phyloP scores from a whole-genome alignment of 1,140 invertebrate genomes.

The Acromyrmex charruanus region DNA sequence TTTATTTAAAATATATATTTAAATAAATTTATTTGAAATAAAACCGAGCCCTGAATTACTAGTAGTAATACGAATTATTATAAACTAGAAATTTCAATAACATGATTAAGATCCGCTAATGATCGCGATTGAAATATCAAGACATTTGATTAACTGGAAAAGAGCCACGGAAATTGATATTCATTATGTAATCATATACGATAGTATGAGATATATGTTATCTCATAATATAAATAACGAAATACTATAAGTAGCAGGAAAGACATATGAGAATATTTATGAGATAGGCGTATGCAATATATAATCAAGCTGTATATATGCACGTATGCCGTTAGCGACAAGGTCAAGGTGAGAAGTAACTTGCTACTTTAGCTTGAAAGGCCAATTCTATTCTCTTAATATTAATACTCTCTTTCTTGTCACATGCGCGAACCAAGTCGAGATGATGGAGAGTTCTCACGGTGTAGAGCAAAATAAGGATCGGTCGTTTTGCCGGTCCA shows the following conservation, averaged over 20 bases:
- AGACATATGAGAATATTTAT: neutral
- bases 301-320: slow-evolving; percentile 14
- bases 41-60: too few relatives aligned
- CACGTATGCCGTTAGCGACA: slow-evolving; percentile 46
- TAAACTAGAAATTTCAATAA: slow-evolving; percentile 46
- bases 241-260: neutral
- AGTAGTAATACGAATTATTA: neutral
- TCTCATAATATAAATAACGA: neutral
- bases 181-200: neutral
- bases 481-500: slow-evolving; percentile 44
- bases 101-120: slow-evolving; percentile 33
- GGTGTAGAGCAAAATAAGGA: slow-evolving; percentile 69
- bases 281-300: neutral
- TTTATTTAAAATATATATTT: too few relatives aligned
- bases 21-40: too few relatives aligned
- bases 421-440: slow-evolving; percentile 11
- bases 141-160: neutral
- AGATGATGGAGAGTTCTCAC: slow-evolving; percentile 70
- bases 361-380: slow-evolving; percentile 34
- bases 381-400: slow-evolving; percentile 42
- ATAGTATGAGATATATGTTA: neutral
- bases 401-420: slow-evolving; percentile 59
- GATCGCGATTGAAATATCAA: slow-evolving; percentile 37
- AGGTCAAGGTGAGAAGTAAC: slow-evolving; percentile 56
- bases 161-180: neutral